Percentiles rank a stretch among this genome's conserved stretches.
phyloP scores from a whole-genome alignment of 2,888 invertebrate species.

The Microchrysa polita region DNA sequence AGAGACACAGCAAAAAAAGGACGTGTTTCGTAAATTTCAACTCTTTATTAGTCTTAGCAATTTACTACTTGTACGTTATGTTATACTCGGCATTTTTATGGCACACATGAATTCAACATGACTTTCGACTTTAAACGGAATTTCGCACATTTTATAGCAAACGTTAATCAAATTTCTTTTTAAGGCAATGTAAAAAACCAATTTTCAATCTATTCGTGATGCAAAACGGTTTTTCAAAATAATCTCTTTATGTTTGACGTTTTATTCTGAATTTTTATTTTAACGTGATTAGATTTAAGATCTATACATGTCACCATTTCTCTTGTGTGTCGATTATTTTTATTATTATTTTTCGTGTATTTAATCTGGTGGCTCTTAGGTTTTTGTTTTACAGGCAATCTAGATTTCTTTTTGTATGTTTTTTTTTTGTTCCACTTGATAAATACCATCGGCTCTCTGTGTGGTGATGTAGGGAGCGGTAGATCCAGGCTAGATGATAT shows the following conservation, averaged over 20 bases:
- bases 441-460: constrained; percentile 57
- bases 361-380: neutral
- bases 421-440: constrained; percentile 52
- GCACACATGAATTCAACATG: constrained; percentile 18
- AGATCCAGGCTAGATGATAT: constrained; percentile 50
- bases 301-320: too few species aligned
- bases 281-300: neutral
- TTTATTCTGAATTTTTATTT: constrained; percentile 38
- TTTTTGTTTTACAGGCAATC: constrained; percentile 41
- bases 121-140: constrained; percentile 33
- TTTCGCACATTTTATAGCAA: constrained; percentile 25
- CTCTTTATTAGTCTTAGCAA: constrained; percentile 23
- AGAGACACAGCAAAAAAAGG: too few species aligned
- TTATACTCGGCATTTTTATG: constrained; percentile 2
- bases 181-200: too few species aligned
- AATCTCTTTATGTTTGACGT: constrained; percentile 30
- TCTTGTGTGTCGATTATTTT: constrained; percentile 25
- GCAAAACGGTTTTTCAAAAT: constrained; percentile 40
- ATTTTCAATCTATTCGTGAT: too few species aligned
- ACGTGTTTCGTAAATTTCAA: constrained; percentile 18
- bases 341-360: constrained; percentile 26
- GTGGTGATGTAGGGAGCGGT: constrained; percentile 49
- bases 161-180: constrained; percentile 37
- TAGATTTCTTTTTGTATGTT: too few species aligned
- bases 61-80: constrained; percentile 30